Conservation (phyloP, 2,113 vertebrate species). For the Myanophis thanlyinensis region DNA sequence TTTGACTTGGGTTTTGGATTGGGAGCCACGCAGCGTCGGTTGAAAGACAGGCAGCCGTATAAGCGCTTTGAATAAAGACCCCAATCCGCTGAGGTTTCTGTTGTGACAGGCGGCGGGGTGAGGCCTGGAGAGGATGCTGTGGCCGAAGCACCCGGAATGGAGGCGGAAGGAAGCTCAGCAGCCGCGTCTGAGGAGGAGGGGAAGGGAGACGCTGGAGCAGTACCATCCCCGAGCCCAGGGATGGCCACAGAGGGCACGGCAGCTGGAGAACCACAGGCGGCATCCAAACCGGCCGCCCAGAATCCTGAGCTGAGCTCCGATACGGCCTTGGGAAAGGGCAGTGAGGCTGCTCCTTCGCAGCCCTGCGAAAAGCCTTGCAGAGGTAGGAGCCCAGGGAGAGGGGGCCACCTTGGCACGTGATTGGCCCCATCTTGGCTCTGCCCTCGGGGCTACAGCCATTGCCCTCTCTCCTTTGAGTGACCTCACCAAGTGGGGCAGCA, state of each 20-base stretch:
- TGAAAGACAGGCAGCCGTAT: too few relatives aligned
- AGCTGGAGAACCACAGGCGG: not conserved
- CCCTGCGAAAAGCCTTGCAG: not conserved
- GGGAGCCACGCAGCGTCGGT: too few relatives aligned
- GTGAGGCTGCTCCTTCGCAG: not conserved
- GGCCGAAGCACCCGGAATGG: slow-evolving; percentile 34
- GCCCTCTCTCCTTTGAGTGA: not conserved
- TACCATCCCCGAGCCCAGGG: too few relatives aligned
- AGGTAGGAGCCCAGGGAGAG: not conserved
- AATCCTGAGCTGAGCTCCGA: rapidly evolving
- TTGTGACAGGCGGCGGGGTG: slow-evolving; percentile 26
- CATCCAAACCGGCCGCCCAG: too few relatives aligned
- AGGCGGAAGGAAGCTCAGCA: not conserved
- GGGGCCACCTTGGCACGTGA: rapidly evolving
- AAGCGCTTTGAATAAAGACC: too few relatives aligned
- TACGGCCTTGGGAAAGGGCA: not conserved
- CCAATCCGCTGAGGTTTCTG: slow-evolving; percentile 16
- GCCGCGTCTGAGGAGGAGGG: not conserved
- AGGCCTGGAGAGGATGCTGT: slow-evolving; percentile 33
- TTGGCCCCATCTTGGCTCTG: not conserved
- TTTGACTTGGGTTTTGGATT: too few relatives aligned
- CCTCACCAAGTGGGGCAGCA: not conserved
- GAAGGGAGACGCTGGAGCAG: rapidly evolving
- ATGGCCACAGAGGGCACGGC: rapidly evolving
- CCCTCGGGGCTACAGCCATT: too few relatives aligned